These are phyloP conservation scores for Vicugna pacos DNA, from an alignment of 2,113 vertebrate genomes.

Conservation along the genomic window DNA sequence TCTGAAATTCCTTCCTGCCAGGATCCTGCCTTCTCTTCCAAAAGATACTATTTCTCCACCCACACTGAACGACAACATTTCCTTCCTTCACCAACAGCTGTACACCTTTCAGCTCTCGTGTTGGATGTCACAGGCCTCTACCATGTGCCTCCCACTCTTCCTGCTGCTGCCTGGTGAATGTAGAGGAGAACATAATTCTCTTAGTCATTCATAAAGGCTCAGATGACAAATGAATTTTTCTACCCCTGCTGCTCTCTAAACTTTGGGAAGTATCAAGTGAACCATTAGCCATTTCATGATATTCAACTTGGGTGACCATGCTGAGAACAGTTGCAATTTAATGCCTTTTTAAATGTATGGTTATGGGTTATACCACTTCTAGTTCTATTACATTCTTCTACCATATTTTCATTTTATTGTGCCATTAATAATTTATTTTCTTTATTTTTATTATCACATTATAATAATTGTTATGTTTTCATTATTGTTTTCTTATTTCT, in stretches of 20 bases:
- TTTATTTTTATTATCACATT: conserved; percentile 79
- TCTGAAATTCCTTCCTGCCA: conserved; percentile 55
- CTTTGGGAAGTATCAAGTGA: conserved; percentile 84
- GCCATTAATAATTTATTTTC: conserved; percentile 85
- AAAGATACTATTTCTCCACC: conserved; percentile 62
- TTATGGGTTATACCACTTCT: conserved; percentile 84
- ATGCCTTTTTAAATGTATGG: conserved; percentile 85
- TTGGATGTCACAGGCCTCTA: conserved; percentile 46
- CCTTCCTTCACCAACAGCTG: conserved; percentile 71
- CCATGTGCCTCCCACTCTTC: background rate
- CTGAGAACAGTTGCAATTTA: conserved; percentile 85
- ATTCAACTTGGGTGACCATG: conserved; percentile 81
- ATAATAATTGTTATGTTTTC: conserved; percentile 69
- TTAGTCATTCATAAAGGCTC: conserved; percentile 72
- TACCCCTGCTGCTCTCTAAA: conserved; percentile 78
- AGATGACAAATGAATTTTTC: conserved; percentile 84
- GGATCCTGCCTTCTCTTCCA: conserved; percentile 23
- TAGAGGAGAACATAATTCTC: conserved; percentile 63
- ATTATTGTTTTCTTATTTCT: conserved; percentile 79
- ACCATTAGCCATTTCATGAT: conserved; percentile 84
- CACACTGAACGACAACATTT: conserved; percentile 49
- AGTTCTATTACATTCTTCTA: conserved; percentile 85
- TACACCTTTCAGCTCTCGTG: background rate
- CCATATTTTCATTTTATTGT: conserved; percentile 84
- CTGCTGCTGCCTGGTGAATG: conserved; percentile 47